These are phyloP conservation scores for Scrobipalpa costella DNA, from an alignment of 2,888 invertebrate genomes.

Conservation along the genomic window DNA sequence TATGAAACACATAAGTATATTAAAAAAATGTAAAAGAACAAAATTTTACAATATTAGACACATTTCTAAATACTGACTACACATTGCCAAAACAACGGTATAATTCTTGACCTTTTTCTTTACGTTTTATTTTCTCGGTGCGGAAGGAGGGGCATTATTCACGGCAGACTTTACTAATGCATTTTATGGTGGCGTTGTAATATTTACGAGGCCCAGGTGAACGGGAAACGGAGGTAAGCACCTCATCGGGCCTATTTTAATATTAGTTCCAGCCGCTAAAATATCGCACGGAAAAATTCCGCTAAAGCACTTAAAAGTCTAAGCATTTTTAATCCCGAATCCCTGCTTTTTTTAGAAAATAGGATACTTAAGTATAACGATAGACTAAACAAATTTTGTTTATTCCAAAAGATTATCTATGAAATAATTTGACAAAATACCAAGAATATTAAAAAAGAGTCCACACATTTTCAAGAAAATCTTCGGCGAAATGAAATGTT, in stretches of 20 bases:
- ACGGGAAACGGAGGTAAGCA: slow-evolving; percentile 60
- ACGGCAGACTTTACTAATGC: slow-evolving; percentile 73
- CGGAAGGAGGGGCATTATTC: slow-evolving; percentile 64
- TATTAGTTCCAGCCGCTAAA: slow-evolving; percentile 43
- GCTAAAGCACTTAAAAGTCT: not conserved
- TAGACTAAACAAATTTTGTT: no score
- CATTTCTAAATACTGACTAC: not conserved
- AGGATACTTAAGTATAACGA: no score
- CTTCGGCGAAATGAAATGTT: not conserved
- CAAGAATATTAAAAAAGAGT: not conserved
- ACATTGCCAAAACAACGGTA: slow-evolving; percentile 26
- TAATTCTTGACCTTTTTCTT: slow-evolving; percentile 45
- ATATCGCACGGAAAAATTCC: slow-evolving; percentile 5
- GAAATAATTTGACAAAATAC: not conserved
- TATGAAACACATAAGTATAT: no score
- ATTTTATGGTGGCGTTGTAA: slow-evolving; percentile 69
- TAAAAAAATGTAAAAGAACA: no score
- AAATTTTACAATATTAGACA: not conserved
- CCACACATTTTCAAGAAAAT: not conserved
- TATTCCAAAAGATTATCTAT: no score
- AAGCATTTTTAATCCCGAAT: not conserved
- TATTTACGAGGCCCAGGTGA: slow-evolving; percentile 75
- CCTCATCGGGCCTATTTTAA: slow-evolving; percentile 59
- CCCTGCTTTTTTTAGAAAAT: no score
- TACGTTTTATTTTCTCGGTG: slow-evolving; percentile 40